These are phyloP conservation scores for Mythimna lalbum DNA, from an alignment of 2,888 invertebrate species.

Conservation along the genomic window DNA sequence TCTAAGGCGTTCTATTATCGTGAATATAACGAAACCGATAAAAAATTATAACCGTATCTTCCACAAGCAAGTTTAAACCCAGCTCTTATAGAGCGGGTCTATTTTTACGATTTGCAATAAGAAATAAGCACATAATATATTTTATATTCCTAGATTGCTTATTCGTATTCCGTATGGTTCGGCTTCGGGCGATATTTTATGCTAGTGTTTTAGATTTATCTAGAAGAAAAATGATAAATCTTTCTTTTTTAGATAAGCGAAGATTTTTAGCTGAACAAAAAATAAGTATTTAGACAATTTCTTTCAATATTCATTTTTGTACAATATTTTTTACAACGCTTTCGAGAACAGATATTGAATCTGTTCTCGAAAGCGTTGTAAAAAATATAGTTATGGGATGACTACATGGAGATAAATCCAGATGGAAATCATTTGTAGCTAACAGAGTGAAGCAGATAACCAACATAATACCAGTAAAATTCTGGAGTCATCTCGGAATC, in stretches of 20 bases:
- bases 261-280: background rate
- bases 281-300: too few relatives aligned
- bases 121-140: slow-evolving; percentile 51
- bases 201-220: slow-evolving; percentile 36
- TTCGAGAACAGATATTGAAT: too few relatives aligned
- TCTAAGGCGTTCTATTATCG: background rate
- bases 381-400: too few relatives aligned
- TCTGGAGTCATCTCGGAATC: too few relatives aligned
- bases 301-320: too few relatives aligned
- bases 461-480: too few relatives aligned
- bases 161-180: slow-evolving; percentile 37
- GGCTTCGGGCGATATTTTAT: slow-evolving; percentile 36
- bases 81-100: slow-evolving; percentile 24
- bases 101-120: slow-evolving; percentile 47
- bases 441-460: too few relatives aligned
- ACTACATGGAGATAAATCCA: too few relatives aligned
- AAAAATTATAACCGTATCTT: slow-evolving; percentile 32
- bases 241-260: slow-evolving; percentile 1
- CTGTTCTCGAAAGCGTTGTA: too few relatives aligned
- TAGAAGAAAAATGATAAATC: background rate
- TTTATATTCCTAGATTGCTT: slow-evolving; percentile 49
- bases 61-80: slow-evolving; percentile 30
- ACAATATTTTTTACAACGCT: too few relatives aligned
- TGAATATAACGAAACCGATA: slow-evolving; percentile 24
- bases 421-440: too few relatives aligned